Evolutionary conservation across 2,113 vertebrate species (phyloP).

Genomic region (Tautogolabrus adspersus): DNA sequence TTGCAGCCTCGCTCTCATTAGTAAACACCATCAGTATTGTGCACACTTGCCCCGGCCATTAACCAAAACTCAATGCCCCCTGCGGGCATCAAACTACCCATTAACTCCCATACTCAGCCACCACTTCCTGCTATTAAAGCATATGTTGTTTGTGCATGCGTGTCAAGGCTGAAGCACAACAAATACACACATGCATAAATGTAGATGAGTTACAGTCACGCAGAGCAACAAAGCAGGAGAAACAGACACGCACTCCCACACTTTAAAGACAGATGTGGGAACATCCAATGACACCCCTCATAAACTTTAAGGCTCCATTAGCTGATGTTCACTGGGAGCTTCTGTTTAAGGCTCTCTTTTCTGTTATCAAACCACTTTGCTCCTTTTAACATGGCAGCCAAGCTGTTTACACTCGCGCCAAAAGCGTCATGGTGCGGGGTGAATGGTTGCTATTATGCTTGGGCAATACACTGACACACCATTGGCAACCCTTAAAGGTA

Average conservation of each 20-base stretch:
- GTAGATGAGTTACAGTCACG: not conserved
- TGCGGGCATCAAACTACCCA: constrained; percentile 58
- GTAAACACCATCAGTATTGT: constrained; percentile 44
- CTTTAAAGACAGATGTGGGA: constrained; percentile 44
- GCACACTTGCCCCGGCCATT: constrained; percentile 47
- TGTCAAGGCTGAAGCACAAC: constrained; percentile 29
- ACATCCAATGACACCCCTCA: constrained; percentile 60
- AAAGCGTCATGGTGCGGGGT: not conserved
- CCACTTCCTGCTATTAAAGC: constrained; percentile 44
- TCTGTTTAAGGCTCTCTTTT: constrained; percentile 18
- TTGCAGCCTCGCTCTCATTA: constrained; percentile 48
- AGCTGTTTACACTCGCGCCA: constrained; percentile 1
- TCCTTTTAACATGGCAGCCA: not conserved
- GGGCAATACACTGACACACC: not conserved
- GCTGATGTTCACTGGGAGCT: constrained; percentile 29
- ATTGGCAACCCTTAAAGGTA: not conserved
- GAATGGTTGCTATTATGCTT: not conserved
- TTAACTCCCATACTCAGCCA: constrained; percentile 49
- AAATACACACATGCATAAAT: constrained; percentile 1
- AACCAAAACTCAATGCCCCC: constrained; percentile 52
- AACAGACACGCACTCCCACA: constrained; percentile 7
- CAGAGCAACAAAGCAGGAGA: not conserved
- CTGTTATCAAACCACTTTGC: constrained; percentile 11
- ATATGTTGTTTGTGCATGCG: constrained; percentile 45
- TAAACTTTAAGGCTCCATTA: constrained; percentile 56